A percentile compares a stretch with the other conserved stretches of the same genome.
These are phyloP conservation scores for Melanotaenia nigrans DNA, from an alignment of 2,797 vertebrate genomes.

Conservation along the genomic window DNA sequence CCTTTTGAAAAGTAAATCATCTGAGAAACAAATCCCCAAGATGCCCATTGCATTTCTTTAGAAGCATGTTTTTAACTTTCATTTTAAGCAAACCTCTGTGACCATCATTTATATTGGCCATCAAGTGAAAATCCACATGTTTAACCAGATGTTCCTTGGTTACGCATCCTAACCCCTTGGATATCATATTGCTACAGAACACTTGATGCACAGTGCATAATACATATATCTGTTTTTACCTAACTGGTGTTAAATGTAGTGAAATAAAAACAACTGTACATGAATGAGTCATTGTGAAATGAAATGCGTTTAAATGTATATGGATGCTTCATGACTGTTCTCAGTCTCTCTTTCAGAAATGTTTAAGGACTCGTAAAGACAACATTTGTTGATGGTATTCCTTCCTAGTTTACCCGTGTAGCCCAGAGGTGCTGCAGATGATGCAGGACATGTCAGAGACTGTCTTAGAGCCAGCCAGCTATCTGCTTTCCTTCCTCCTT, in stretches of 20 bases:
- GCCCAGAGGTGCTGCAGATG: conserved; percentile 12
- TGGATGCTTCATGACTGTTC: neutral
- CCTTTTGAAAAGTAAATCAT: neutral
- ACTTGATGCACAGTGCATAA: neutral
- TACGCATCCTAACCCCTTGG: neutral
- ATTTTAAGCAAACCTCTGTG: neutral
- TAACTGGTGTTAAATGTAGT: neutral
- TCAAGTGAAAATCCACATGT: neutral
- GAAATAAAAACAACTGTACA: neutral
- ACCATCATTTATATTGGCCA: neutral
- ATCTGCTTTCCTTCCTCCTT: conserved; percentile 32
- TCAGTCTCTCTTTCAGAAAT: neutral
- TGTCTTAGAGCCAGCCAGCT: conserved; percentile 21
- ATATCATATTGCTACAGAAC: neutral
- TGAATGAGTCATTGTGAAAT: neutral
- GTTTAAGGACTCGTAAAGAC: neutral
- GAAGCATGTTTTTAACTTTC: neutral
- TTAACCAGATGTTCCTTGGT: neutral
- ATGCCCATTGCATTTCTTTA: neutral
- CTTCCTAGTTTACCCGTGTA: conserved; percentile 16
- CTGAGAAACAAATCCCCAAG: neutral
- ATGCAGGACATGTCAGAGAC: conserved; percentile 31
- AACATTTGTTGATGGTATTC: conserved; percentile 2
- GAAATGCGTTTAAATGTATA: neutral
- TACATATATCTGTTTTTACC: neutral